phyloP scores from a whole-genome alignment of 1,140 invertebrate genomes.

The Hyphantria cunea region DNA sequence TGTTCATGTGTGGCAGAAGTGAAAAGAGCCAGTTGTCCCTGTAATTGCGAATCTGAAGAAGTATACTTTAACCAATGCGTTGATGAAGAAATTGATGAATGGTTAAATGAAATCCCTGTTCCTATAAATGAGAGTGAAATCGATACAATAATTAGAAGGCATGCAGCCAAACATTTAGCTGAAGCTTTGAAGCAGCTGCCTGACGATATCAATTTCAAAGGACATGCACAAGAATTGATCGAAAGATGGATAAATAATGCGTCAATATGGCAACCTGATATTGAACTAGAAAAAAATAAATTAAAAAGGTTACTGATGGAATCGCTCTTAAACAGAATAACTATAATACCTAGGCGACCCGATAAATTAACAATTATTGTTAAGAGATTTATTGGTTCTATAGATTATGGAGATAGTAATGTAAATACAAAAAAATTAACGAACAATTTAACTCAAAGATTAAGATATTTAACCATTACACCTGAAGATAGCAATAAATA shows the following conservation, averaged over 20 bases:
- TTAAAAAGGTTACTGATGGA: background rate
- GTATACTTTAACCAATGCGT: background rate
- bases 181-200: background rate
- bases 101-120: background rate
- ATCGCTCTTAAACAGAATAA: background rate
- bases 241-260: background rate
- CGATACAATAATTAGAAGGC: background rate
- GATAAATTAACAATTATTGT: slow-evolving; percentile 29
- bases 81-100: slow-evolving; percentile 30
- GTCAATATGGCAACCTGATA: background rate
- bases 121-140: background rate
- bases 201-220: background rate
- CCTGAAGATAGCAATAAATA: slow-evolving; percentile 31
- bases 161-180: background rate
- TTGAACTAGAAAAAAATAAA: background rate
- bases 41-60: no score
- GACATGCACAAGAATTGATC: background rate
- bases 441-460: slow-evolving; percentile 29
- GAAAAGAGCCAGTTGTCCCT: no score
- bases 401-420: slow-evolving; percentile 13
- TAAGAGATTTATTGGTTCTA: slow-evolving; percentile 24
- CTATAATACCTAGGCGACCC: slow-evolving; percentile 10
- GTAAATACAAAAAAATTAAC: slow-evolving; percentile 28
- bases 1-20: no score
- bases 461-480: slow-evolving; percentile 34